Percentiles rank a stretch among this genome's conserved stretches.
phyloP scores from a whole-genome alignment of 2,113 vertebrate species.

The Ceuthmochares aereus region DNA sequence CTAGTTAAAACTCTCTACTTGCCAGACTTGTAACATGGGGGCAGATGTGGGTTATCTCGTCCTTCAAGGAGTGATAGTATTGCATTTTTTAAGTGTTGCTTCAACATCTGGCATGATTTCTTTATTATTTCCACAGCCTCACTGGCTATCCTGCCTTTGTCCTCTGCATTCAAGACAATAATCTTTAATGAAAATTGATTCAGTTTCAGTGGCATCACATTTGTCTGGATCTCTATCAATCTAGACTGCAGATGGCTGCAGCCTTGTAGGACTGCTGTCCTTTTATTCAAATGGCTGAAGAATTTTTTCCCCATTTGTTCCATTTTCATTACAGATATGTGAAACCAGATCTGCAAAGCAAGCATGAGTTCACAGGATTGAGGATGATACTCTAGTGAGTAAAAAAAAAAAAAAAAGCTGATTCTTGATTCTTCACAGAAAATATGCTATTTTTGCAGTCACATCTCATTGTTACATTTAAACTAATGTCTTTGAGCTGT shows the following conservation, averaged over 20 bases:
- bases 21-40: background rate
- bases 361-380: background rate
- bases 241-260: background rate
- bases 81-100: background rate
- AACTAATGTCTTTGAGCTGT: background rate
- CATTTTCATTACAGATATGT: background rate
- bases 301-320: background rate
- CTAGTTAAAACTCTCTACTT: background rate
- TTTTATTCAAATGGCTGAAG: background rate
- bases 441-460: conserved; percentile 4
- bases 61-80: background rate
- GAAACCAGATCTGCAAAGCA: conserved; percentile 19
- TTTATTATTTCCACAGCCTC: background rate
- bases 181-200: background rate
- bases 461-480: background rate
- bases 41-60: background rate
- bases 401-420: background rate
- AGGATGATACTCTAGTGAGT: background rate
- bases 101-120: background rate
- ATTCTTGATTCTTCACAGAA: conserved; percentile 5
- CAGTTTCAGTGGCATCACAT: background rate
- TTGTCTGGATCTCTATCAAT: background rate
- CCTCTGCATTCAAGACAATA: background rate
- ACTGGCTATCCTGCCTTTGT: background rate
- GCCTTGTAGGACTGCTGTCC: background rate